Evolutionary conservation across 2,888 invertebrate species (phyloP), one percentile per base, ranked within the genome.

Genomic region (Parnassius smintheus): DNA sequence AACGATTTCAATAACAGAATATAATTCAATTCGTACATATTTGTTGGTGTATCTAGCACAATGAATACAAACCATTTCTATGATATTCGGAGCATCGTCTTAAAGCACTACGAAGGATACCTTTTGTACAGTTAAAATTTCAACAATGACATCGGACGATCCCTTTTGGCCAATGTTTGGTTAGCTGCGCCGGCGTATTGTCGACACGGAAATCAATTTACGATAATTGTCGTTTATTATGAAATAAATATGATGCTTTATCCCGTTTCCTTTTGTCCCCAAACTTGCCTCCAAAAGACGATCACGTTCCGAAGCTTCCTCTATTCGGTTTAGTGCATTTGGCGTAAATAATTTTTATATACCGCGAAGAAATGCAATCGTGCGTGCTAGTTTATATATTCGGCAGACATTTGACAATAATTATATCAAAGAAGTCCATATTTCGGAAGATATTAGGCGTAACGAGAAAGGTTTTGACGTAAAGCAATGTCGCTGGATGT

Each of bases 161-260:
- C 88, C 90, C 88, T 92, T 92, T 80, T 92, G 93, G 93, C 92
- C 93, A 93, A 93, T 93, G 93, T 94, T 94, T 94, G 93, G 93
- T 93, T 94, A 93, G 93, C 93, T 94, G 94, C 93, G 75, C 69
- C 85, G 81, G 82, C 78, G 81, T 75, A 86, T 92, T 91, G 90
- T 91, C 77, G 75, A 77, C 76, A 75, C 73, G 69, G 78, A 83
- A 90, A 90, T 91, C 91, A 90, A 91, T 91, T 91, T 90, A 89
- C 79, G 86, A 86, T 91, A 91, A 91, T 91, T 91, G 91, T 89
- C 91, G 88, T 91, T 88, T 91, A 91, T 91, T 91, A 91, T 90
- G 89, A 84, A 90, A 90, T 91, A 90, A 90, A 91, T 91, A 91
- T 91, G 89, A 90, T 84, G 80, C 88, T 87, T 86, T 88, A 86